A percentile compares a stretch with the other conserved stretches of the same genome.
These are phyloP conservation scores for Sapajus apella DNA, from an alignment of 2,113 vertebrate genomes.

Conservation along the genomic window DNA sequence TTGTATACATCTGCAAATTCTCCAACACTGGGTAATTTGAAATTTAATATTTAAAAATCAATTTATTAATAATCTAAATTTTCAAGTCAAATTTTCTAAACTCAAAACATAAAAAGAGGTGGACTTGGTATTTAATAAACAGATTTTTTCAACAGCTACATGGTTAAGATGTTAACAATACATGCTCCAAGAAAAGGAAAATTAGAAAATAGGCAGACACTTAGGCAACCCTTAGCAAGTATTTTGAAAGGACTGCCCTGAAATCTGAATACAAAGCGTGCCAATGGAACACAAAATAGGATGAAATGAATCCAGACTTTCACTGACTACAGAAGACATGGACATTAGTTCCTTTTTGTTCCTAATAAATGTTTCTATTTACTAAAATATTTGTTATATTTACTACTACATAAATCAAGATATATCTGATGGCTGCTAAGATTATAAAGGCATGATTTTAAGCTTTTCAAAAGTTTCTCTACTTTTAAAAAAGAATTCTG, in stretches of 20 bases:
- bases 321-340: not conserved
- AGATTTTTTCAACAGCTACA: not conserved
- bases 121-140: not conserved
- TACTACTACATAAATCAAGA: conserved; percentile 21
- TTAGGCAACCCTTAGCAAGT: not conserved
- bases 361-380: not conserved
- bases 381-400: not conserved
- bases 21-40: not conserved
- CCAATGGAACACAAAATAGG: not conserved
- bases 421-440: conserved; percentile 22
- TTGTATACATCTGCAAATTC: not conserved
- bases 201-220: not conserved
- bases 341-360: not conserved
- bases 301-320: not conserved
- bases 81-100: conserved; percentile 39
- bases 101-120: conserved; percentile 16
- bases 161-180: not conserved
- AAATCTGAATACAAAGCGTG: not conserved
- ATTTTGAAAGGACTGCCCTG: not conserved
- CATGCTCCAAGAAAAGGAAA: not conserved
- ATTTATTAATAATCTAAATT: conserved; percentile 32
- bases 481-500: conserved; percentile 42
- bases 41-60: conserved; percentile 42
- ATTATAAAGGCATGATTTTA: conserved; percentile 21
- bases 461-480: conserved; percentile 53